Evolutionary conservation across 2,888 invertebrate species (phyloP), one percentile per base, ranked within the genome.

Genomic region (Parochlus steinenii): DNA sequence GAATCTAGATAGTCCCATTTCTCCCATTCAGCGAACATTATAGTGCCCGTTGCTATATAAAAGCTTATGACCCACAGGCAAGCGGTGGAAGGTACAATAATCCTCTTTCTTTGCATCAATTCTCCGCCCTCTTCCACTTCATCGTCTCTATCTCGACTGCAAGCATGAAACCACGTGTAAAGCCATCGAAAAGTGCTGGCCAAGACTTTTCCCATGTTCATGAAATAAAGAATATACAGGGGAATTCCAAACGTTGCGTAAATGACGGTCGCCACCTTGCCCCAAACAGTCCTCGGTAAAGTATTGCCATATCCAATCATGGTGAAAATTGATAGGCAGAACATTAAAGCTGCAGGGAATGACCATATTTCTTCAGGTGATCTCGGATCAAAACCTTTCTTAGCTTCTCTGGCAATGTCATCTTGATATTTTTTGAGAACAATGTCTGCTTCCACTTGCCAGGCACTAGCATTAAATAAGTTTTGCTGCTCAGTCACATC

Each of bases 271-370:
- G 75, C 71, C 4, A 79, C 72, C 57, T 85, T 86, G 3, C 87
- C 87, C 74, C 76, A 77, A 1, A 71, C 63, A 0, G 85, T 85
- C 45, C 73, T 71, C 0, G 86, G 86, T 8, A 83, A 77, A 55
- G 85, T 69, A 53, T 85, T 85, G 0, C 87, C 87, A 51, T 86
- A 87, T 3, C 87, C 87, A 45, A 87, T 85, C 87, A 87, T 87
- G 4, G 87, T 86, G 49, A 87, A 85, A 5, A 86, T 77, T 16
- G 85, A 85, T 8, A 87, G 56, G 18, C 80, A 85, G 52, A 80
- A 89, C 85, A 87, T 87, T 4, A 87, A 56, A 0, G 87, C 82
- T 0, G 83, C 82, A 1, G 87, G 82, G 47, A 85, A 85, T 0
- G 79, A 76, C 87, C 87, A 89, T 36, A 76, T 69, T 39, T 83